These are phyloP conservation scores for Lomographa bimaculata DNA, from an alignment of 2,888 invertebrate genomes.

Conservation along the genomic window DNA sequence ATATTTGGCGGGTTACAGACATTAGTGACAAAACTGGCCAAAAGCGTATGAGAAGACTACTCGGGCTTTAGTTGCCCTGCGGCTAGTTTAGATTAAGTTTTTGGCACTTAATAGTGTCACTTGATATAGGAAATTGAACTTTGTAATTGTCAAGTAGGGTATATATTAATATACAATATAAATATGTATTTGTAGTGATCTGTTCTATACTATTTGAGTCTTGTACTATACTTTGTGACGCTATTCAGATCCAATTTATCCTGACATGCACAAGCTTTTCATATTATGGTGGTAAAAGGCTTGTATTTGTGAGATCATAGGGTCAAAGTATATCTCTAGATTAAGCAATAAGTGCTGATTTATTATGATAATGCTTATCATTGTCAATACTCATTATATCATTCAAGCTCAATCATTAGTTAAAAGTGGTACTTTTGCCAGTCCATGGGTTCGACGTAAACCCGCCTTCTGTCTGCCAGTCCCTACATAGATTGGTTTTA, in stretches of 20 bases:
- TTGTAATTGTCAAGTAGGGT: background rate
- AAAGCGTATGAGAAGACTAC: constrained; percentile 35
- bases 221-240: constrained; percentile 7
- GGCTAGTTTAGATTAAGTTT: constrained; percentile 30
- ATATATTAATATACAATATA: background rate
- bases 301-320: constrained; percentile 24
- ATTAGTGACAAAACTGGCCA: constrained; percentile 36
- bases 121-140: constrained; percentile 1
- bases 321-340: constrained; percentile 62
- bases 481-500: constrained; percentile 43
- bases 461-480: constrained; percentile 50
- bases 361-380: constrained; percentile 63
- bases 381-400: constrained; percentile 76
- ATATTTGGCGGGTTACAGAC: constrained; percentile 27
- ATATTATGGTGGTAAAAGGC: constrained; percentile 8
- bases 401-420: constrained; percentile 61
- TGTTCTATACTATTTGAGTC: background rate
- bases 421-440: constrained; percentile 42
- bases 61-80: constrained; percentile 37
- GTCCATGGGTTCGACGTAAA: constrained; percentile 34
- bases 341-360: constrained; percentile 70
- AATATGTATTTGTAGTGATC: too few species aligned
- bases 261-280: constrained; percentile 15
- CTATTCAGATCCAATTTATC: constrained; percentile 7
- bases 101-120: constrained; percentile 8